These are phyloP conservation scores for Neolamprologus kungweensis DNA, from an alignment of 2,113 vertebrate species.

Conservation along the genomic window DNA sequence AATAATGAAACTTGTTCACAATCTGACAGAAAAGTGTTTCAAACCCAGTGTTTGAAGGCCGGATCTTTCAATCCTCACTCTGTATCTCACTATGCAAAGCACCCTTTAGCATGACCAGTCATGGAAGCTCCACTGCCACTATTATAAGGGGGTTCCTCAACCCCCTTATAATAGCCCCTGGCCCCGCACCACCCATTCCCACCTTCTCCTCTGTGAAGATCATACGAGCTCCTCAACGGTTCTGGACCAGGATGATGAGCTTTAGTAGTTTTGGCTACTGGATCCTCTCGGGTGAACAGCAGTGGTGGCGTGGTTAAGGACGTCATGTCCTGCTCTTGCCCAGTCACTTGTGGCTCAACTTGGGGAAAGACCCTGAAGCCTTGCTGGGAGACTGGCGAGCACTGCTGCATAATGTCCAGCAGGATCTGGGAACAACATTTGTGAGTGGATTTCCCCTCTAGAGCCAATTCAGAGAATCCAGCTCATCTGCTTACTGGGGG, in stretches of 20 bases:
- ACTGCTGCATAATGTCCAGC: not conserved
- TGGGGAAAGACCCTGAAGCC: not conserved
- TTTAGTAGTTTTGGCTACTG: not conserved
- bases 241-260: not conserved
- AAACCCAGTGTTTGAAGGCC: not conserved
- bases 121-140: not conserved
- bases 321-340: not conserved
- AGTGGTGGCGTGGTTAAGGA: rapidly evolving
- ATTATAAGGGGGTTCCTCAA: rapidly evolving
- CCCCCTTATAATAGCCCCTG: not conserved
- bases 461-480: not conserved
- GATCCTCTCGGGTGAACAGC: rapidly evolving
- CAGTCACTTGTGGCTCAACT: not conserved
- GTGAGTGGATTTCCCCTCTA: not conserved
- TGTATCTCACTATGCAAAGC: not conserved
- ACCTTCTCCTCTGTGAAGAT: not conserved
- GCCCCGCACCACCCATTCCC: rapidly evolving
- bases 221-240: not conserved
- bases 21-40: not conserved
- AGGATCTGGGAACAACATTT: not conserved
- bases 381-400: not conserved
- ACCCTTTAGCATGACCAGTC: not conserved
- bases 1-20: not conserved
- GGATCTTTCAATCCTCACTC: not conserved
- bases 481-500: not conserved